These are phyloP conservation scores for Champsocephalus esox DNA, from an alignment of 2,797 vertebrate species.

Conservation along the genomic window DNA sequence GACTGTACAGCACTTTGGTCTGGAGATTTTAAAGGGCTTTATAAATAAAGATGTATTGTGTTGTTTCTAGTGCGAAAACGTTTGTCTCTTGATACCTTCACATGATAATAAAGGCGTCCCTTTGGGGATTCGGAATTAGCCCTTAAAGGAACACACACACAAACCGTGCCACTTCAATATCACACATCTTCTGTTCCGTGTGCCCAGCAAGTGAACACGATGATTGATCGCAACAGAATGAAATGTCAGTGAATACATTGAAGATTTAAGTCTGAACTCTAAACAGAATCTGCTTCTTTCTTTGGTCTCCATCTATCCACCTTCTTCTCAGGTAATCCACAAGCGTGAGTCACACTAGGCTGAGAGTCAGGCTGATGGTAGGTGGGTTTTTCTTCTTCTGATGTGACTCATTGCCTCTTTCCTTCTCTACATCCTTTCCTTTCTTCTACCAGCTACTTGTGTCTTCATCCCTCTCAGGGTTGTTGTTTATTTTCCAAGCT, in stretches of 20 bases:
- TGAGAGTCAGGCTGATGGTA: slow-evolving; percentile 78
- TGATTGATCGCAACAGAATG: slow-evolving; percentile 29
- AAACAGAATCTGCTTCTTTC: slow-evolving; percentile 24
- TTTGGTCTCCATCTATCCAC: slow-evolving; percentile 13
- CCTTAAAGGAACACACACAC: slow-evolving; percentile 32
- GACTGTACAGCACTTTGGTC: too few species aligned
- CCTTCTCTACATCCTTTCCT: slow-evolving; percentile 5
- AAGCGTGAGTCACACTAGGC: slow-evolving; percentile 55
- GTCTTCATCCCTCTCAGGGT: neutral
- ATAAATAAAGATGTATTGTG: neutral
- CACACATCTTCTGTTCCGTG: neutral
- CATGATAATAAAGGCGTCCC: slow-evolving; percentile 19
- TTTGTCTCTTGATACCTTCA: slow-evolving; percentile 33
- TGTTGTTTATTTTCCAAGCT: slow-evolving; percentile 21
- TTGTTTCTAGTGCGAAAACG: slow-evolving; percentile 41
- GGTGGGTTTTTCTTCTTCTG: slow-evolving; percentile 59
- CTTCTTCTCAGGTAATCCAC: slow-evolving; percentile 64
- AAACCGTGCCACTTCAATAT: slow-evolving; percentile 19
- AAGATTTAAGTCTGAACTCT: slow-evolving; percentile 3
- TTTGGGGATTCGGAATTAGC: slow-evolving; percentile 59
- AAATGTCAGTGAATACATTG: neutral
- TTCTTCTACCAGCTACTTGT: neutral
- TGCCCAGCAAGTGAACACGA: neutral
- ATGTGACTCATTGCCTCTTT: slow-evolving; percentile 19
- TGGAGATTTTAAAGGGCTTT: too few species aligned